Evolutionary conservation across 1,140 invertebrate species (phyloP).

Genomic region (Eriosoma lanigerum): DNA sequence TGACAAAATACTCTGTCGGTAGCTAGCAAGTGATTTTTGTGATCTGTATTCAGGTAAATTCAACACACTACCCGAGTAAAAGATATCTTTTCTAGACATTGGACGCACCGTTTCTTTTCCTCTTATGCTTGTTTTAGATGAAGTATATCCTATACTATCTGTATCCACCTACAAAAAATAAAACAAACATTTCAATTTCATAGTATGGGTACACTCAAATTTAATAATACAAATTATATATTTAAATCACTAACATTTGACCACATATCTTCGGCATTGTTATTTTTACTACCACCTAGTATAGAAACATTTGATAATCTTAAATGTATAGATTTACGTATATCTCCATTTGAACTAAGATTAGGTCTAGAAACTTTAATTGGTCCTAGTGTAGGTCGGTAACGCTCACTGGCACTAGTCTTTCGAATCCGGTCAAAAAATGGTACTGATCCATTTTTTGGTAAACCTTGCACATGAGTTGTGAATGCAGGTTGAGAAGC

Average conservation of each 20-base stretch:
- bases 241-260: slow-evolving; percentile 54
- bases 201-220: too few species aligned
- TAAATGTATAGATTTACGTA: slow-evolving; percentile 63
- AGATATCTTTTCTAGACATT: slow-evolving; percentile 94
- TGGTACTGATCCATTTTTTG: slow-evolving; percentile 84
- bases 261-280: slow-evolving; percentile 63
- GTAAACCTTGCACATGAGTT: slow-evolving; percentile 74
- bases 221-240: background rate
- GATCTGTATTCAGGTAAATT: slow-evolving; percentile 90
- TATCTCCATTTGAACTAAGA: slow-evolving; percentile 64
- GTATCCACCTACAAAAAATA: slow-evolving; percentile 50
- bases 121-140: slow-evolving; percentile 64
- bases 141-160: slow-evolving; percentile 58
- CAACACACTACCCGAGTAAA: slow-evolving; percentile 92
- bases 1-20: slow-evolving; percentile 80
- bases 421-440: slow-evolving; percentile 82
- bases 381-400: slow-evolving; percentile 74
- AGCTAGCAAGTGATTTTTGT: slow-evolving; percentile 86
- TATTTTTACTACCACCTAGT: slow-evolving; percentile 65
- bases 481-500: slow-evolving; percentile 82
- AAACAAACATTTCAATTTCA: background rate
- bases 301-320: slow-evolving; percentile 65
- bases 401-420: slow-evolving; percentile 75
- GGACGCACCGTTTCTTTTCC: slow-evolving; percentile 76
- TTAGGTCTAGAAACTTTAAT: slow-evolving; percentile 71